These are phyloP conservation scores for Dipodomys merriami DNA, from an alignment of 2,113 vertebrate species.

Conservation along the genomic window DNA sequence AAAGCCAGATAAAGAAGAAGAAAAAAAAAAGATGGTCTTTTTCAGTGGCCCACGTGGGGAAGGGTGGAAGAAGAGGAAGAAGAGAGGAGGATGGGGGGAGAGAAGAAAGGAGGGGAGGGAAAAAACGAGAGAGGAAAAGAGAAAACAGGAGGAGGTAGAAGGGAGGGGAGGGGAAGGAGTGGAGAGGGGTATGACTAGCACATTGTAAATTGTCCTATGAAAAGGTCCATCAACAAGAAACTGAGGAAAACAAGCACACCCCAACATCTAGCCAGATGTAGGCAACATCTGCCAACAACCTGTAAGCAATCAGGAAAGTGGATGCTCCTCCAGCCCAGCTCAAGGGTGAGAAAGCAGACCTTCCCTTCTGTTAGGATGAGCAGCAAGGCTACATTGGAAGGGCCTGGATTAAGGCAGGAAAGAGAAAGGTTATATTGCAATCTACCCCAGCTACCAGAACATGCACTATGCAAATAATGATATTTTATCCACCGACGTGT, in stretches of 20 bases:
- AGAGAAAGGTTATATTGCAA: background rate
- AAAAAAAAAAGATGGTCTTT: background rate
- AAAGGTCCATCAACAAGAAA: background rate
- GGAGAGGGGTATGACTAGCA: background rate
- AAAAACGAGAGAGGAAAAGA: too few species aligned
- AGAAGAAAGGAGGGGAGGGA: too few species aligned
- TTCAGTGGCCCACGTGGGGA: too few species aligned
- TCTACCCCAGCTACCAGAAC: background rate
- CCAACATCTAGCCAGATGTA: background rate
- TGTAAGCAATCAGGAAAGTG: background rate
- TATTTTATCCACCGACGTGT: rapidly evolving
- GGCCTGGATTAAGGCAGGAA: background rate
- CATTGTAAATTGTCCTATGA: background rate
- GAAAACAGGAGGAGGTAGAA: too few species aligned
- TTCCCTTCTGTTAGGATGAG: background rate
- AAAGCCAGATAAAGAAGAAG: background rate
- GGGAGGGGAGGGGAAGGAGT: too few species aligned
- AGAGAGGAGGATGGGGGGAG: too few species aligned
- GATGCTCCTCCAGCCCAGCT: background rate
- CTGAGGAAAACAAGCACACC: background rate
- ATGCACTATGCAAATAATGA: too few species aligned
- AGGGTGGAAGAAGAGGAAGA: too few species aligned
- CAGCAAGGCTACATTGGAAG: background rate
- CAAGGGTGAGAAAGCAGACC: background rate
- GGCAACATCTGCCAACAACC: background rate